Evolutionary conservation across 2,888 invertebrate species (phyloP).

Genomic region (Mesorhabditis belari): DNA sequence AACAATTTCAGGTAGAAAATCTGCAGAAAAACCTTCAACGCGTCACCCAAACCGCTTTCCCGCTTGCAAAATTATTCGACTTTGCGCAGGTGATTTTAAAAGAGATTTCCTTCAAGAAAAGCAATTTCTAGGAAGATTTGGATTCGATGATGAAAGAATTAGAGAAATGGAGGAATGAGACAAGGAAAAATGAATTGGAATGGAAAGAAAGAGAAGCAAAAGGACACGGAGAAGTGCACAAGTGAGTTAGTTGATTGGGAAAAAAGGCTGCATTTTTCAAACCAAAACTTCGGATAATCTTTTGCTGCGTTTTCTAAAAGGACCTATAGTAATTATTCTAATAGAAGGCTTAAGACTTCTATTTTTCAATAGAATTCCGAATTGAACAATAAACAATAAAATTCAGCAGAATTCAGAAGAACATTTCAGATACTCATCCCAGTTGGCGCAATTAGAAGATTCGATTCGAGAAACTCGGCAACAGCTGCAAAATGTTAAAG

Average conservation of each 20-base stretch:
- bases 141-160: constrained; percentile 91
- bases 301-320: no score
- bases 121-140: constrained; percentile 83
- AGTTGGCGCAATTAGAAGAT: constrained; percentile 11
- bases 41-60: constrained; percentile 81
- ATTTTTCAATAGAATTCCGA: no score
- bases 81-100: constrained; percentile 61
- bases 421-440: neutral
- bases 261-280: neutral
- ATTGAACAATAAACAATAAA: neutral
- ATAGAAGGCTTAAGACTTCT: no score
- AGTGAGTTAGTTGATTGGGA: constrained; percentile 3
- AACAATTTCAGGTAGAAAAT: constrained; percentile 55
- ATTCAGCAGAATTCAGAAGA: neutral
- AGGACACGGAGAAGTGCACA: constrained; percentile 15
- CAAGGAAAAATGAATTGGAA: constrained; percentile 50
- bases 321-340: no score
- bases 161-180: constrained; percentile 74
- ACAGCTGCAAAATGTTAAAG: constrained; percentile 11
- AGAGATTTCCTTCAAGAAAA: no score
- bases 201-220: constrained; percentile 9
- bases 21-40: constrained; percentile 73
- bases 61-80: constrained; percentile 85
- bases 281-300: neutral
- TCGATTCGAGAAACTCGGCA: constrained; percentile 21